Conservation (phyloP, 2,888 invertebrate genomes). For the Noctua janthina region DNA sequence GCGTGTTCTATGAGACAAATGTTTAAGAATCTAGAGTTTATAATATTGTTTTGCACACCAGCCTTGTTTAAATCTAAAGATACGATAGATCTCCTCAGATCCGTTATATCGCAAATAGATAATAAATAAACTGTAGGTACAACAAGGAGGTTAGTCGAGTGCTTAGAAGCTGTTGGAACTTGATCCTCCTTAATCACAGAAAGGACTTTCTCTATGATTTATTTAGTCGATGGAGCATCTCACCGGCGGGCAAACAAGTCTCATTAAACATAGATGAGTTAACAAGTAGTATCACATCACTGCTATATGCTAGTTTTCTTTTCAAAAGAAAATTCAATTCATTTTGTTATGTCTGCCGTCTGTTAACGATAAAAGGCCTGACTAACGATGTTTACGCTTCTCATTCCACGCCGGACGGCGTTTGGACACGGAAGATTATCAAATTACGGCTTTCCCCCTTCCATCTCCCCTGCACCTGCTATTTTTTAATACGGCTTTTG, state of each 20-base stretch:
- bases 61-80: neutral
- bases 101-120: neutral
- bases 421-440: neutral
- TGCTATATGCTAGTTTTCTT: neutral
- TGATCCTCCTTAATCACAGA: slow-evolving; percentile 7
- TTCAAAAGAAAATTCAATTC: neutral
- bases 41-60: neutral
- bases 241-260: neutral
- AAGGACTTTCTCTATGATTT: neutral
- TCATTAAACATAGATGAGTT: neutral
- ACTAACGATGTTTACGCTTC: neutral
- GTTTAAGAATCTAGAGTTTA: neutral
- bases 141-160: neutral
- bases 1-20: neutral
- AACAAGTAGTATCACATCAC: neutral
- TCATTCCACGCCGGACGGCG: neutral
- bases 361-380: neutral
- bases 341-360: neutral
- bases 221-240: slow-evolving; percentile 3
- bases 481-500: neutral
- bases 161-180: neutral
- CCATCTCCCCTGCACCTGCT: neutral
- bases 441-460: neutral
- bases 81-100: neutral
- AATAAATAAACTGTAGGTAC: neutral